Conservation (phyloP, 2,797 vertebrate genomes). For the Poecilia picta region DNA sequence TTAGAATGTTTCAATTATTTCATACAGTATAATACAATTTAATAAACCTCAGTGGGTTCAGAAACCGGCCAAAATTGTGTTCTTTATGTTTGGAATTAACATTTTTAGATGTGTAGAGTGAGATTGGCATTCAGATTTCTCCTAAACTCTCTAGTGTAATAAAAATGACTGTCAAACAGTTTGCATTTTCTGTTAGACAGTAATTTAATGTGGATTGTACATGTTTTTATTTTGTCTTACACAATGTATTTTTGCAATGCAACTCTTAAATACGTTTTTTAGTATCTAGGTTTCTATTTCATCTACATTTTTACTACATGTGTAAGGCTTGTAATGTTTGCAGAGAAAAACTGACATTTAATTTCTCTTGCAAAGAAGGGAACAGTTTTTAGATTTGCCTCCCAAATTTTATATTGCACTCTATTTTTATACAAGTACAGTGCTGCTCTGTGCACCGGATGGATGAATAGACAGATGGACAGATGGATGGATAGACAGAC, state of each 20-base stretch:
- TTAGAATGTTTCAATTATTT: slow-evolving; percentile 2
- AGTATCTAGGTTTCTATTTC: not conserved
- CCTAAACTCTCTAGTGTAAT: not conserved
- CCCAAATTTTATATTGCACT: not conserved
- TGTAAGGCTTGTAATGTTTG: too few species aligned
- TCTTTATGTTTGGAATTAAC: not conserved
- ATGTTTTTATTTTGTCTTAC: not conserved
- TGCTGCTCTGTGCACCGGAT: not conserved
- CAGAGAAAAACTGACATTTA: too few species aligned
- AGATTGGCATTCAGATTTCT: not conserved
- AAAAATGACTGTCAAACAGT: not conserved
- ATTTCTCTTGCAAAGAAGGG: too few species aligned
- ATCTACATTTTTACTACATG: too few species aligned
- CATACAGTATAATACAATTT: not conserved
- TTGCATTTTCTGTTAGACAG: not conserved
- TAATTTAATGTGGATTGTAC: not conserved
- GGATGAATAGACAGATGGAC: not conserved
- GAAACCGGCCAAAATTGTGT: not conserved
- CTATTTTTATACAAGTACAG: not conserved
- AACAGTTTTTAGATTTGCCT: not conserved
- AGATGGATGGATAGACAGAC: too few species aligned
- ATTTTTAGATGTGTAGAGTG: not conserved
- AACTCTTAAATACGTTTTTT: not conserved
- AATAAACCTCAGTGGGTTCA: slow-evolving; percentile 5
- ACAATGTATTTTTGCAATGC: not conserved